Evolutionary conservation across 2,888 invertebrate genomes (phyloP), one percentile per base, ranked within the genome.

Genomic region (Acleris laterana): DNA sequence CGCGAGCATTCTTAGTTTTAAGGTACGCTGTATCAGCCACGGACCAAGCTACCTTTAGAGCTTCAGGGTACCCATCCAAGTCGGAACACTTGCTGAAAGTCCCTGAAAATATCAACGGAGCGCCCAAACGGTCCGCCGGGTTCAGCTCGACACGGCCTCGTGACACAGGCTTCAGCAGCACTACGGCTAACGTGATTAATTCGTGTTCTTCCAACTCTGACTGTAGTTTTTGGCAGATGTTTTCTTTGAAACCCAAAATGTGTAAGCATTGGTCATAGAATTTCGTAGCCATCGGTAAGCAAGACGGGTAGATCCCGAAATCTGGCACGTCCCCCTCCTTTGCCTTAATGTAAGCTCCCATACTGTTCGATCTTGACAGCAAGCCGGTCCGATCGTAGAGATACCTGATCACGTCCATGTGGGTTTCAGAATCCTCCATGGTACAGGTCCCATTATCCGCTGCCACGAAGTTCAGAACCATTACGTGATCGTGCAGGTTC

Each of bases 401-500:
- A 38, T 90, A 89, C 62, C 78, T 79, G 4, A 89, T 81, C 22
- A 85, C 74, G 7, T 87, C 77, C 69, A 88, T 76, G 59, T 83
- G 72, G 0, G 62, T 9, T 1, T 64, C 63, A 1, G 75, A 70
- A 25, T 76, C 70, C 9, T 74, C 73, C 2, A 55, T 60, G 5
- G 69, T 44, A 58, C 90, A 90, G 5, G 87, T 87, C 0, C 89
- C 89, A 16, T 77, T 83, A 0, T 85, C 78, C 1, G 82, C 82
- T 13, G 80, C 78, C 13, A 89, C 69, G 69, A 79, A 85, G 49
- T 79, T 83, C 0, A 88, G 58, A 5, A 83, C 82, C 88, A 89
- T 88, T 1, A 81, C 71, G 61, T 90, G 90, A 49, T 90, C 90
- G 56, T 89, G 87, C 2, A 90, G 76, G 65, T 90, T 89, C 13